Conservation (phyloP, 2,888 invertebrate genomes). For the Eupeodes luniger region DNA sequence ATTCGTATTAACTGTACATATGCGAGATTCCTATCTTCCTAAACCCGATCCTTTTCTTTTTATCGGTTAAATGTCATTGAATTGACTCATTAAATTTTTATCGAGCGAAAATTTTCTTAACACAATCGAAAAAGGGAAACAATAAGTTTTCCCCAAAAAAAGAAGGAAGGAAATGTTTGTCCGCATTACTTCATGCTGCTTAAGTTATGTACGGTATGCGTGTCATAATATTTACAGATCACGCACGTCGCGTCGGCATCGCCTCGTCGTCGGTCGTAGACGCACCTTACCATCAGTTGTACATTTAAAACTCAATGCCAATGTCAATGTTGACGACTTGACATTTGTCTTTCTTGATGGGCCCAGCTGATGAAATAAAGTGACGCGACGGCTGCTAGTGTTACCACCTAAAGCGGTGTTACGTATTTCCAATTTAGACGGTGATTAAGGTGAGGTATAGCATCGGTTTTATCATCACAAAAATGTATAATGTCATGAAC, state of each 20-base stretch:
- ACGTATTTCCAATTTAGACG: conserved; percentile 34
- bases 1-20: not conserved
- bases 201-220: not conserved
- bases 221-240: conserved; percentile 6
- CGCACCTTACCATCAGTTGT: conserved; percentile 44
- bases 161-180: conserved; percentile 10
- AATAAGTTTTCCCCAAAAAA: conserved; percentile 28
- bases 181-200: not conserved
- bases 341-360: conserved; percentile 36
- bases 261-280: not conserved
- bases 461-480: conserved; percentile 26
- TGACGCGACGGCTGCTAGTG: not conserved
- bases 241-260: conserved; percentile 23
- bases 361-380: not conserved
- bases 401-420: conserved; percentile 7
- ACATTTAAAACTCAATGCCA: conserved; percentile 27
- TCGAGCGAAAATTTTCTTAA: conserved; percentile 61
- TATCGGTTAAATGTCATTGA: conserved; percentile 41
- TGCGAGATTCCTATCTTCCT: not conserved
- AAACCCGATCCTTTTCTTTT: conserved; percentile 1
- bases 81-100: conserved; percentile 70
- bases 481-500: not conserved
- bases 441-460: conserved; percentile 42
- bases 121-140: conserved; percentile 11
- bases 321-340: conserved; percentile 66